These are phyloP conservation scores for Poecilobothrus nobilitatus DNA, from an alignment of 2,888 invertebrate species.

Conservation along the genomic window DNA sequence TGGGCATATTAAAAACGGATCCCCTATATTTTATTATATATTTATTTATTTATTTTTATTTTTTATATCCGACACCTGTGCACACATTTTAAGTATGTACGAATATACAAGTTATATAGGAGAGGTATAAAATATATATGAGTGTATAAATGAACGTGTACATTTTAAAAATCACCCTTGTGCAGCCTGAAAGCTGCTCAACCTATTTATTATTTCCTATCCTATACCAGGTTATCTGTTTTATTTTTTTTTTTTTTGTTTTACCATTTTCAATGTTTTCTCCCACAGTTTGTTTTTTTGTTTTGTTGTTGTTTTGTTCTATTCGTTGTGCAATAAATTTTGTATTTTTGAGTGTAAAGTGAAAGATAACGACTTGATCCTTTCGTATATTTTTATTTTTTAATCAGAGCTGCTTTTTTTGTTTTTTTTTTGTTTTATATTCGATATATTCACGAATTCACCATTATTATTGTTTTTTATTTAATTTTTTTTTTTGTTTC, in stretches of 20 bases:
- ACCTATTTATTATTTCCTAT: background rate
- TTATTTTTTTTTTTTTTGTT: background rate
- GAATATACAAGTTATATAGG: background rate
- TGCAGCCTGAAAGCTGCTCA: background rate
- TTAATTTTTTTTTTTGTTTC: too few relatives aligned
- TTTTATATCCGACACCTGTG: background rate
- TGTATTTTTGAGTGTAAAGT: slow-evolving; percentile 4
- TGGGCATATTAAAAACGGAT: background rate
- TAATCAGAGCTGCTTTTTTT: background rate
- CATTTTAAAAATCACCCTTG: too few relatives aligned
- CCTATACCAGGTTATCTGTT: background rate
- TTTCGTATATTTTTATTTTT: slow-evolving; percentile 2
- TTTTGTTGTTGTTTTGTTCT: background rate
- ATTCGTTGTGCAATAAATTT: slow-evolving; percentile 3
- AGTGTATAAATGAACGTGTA: too few relatives aligned
- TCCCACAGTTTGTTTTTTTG: background rate
- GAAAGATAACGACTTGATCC: slow-evolving; percentile 6
- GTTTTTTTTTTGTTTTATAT: background rate
- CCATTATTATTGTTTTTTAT: slow-evolving; percentile 1
- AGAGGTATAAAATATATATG: too few relatives aligned
- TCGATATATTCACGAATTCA: slow-evolving; percentile 3
- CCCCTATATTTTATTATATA: background rate
- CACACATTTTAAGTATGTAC: background rate
- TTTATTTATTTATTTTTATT: background rate
- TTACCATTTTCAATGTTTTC: too few relatives aligned